Percentiles rank a stretch among this genome's conserved stretches.
Conservation (phyloP, 2,797 vertebrate species). For the Diplodus puntazzo region DNA sequence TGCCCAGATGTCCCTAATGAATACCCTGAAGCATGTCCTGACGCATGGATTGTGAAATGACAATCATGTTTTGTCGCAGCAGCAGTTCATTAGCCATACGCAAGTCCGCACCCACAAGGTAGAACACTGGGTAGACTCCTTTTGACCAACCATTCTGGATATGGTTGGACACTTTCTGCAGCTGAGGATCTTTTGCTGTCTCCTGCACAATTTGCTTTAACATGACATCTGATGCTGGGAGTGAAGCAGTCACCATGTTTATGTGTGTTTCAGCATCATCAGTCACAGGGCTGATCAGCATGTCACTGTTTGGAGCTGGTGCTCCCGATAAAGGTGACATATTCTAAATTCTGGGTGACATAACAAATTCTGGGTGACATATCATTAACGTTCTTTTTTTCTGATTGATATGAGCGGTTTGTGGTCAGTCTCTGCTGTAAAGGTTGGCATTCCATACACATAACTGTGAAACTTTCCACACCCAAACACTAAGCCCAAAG, state of each 20-base stretch:
- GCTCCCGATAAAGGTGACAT: background rate
- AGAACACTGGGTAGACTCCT: background rate
- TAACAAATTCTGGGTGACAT: constrained; percentile 16
- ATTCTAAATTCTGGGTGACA: constrained; percentile 11
- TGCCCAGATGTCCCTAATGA: background rate
- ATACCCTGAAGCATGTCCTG: background rate
- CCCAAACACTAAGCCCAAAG: constrained; percentile 2
- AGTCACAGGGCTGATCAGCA: background rate
- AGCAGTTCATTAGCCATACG: background rate
- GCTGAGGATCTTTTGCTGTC: background rate
- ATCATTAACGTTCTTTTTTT: constrained; percentile 31
- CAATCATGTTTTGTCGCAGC: constrained; percentile 1
- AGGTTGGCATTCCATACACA: constrained; percentile 4
- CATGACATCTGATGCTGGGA: background rate
- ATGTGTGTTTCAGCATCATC: background rate
- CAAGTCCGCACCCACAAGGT: background rate
- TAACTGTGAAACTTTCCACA: constrained; percentile 19
- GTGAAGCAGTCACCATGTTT: background rate
- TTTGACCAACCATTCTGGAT: background rate
- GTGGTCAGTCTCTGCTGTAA: constrained; percentile 9
- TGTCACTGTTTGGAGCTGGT: background rate
- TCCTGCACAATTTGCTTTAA: background rate
- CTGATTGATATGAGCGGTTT: constrained; percentile 1
- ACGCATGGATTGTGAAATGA: background rate
- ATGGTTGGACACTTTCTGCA: background rate